Evolutionary conservation across 2,113 vertebrate species (phyloP).

Genomic region (Castor canadensis): DNA sequence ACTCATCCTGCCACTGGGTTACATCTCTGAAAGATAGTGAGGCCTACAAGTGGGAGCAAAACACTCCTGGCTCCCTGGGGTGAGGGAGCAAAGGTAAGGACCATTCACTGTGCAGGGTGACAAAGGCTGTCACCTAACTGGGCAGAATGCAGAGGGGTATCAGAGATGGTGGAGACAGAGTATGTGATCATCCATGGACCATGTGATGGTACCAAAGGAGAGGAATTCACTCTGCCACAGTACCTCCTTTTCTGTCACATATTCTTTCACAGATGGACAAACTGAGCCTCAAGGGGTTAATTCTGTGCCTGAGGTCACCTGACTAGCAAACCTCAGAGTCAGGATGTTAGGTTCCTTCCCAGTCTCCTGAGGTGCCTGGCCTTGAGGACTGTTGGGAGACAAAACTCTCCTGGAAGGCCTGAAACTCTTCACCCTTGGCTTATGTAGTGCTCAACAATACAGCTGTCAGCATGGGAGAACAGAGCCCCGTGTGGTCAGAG

Average conservation of each 20-base stretch:
- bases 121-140: not conserved
- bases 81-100: no score
- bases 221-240: not conserved
- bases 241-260: not conserved
- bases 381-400: not conserved
- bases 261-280: not conserved
- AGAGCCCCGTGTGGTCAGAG: not conserved
- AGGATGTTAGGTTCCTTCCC: not conserved
- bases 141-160: not conserved
- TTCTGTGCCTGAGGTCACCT: not conserved
- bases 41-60: not conserved
- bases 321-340: not conserved
- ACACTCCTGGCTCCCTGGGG: not conserved
- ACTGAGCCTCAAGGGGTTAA: not conserved
- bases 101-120: no score
- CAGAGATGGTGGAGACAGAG: not conserved
- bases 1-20: not conserved
- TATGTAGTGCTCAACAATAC: fast-evolving
- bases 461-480: not conserved
- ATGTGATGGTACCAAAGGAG: not conserved
- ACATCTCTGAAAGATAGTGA: not conserved
- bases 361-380: not conserved
- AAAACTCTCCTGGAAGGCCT: not conserved
- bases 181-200: not conserved
- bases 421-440: not conserved